These are phyloP conservation scores for Platorchestia sp. DNA, from an alignment of 1,140 invertebrate genomes.

Conservation along the genomic window DNA sequence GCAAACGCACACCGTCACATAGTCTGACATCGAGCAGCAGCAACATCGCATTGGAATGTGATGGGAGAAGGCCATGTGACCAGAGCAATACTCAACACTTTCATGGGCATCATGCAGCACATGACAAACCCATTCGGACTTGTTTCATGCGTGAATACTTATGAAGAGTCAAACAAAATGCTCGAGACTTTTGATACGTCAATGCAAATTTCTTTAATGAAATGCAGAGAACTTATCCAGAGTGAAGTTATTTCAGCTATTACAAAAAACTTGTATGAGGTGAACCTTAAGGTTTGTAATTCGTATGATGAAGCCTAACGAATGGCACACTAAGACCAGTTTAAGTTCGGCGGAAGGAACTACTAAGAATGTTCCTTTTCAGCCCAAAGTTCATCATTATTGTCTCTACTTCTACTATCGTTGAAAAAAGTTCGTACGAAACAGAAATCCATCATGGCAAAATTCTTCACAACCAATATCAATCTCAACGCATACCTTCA, in stretches of 20 bases:
- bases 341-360: too few relatives aligned
- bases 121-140: not conserved
- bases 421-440: too few relatives aligned
- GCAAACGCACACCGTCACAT: not conserved
- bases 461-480: too few relatives aligned
- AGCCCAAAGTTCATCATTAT: too few relatives aligned
- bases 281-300: not conserved
- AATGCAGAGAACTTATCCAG: not conserved
- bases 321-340: not conserved
- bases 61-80: too few relatives aligned
- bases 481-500: too few relatives aligned
- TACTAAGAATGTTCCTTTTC: too few relatives aligned
- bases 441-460: too few relatives aligned
- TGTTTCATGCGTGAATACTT: not conserved
- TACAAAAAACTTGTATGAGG: not conserved
- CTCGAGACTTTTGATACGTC: too few relatives aligned
- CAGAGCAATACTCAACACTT: too few relatives aligned
- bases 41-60: not conserved
- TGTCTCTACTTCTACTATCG: too few relatives aligned
- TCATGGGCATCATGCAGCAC: too few relatives aligned
- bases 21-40: not conserved
- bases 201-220: not conserved
- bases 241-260: not conserved
- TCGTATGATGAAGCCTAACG: not conserved
- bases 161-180: not conserved